Evolutionary conservation across 2,113 vertebrate species (phyloP).

Genomic region (Eleginops maclovinus): DNA sequence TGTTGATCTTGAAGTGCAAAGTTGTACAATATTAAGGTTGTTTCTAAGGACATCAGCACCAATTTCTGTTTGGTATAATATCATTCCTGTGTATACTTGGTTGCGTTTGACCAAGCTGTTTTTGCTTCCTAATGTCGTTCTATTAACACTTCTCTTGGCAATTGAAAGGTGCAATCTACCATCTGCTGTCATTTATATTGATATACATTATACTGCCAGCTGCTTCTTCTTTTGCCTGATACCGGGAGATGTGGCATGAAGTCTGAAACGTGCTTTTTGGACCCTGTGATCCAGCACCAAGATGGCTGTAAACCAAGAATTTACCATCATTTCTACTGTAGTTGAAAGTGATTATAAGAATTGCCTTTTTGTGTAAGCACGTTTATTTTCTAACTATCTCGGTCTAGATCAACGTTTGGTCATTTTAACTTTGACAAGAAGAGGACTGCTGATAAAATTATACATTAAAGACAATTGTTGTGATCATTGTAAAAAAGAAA

Average conservation of each 20-base stretch:
- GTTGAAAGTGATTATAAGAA: background rate
- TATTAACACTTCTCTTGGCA: constrained; percentile 17
- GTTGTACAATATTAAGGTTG: too few species aligned
- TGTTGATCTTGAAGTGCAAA: too few species aligned
- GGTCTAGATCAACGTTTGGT: background rate
- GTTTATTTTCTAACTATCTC: background rate
- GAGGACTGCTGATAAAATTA: background rate
- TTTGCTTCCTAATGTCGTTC: background rate
- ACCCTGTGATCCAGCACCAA: background rate
- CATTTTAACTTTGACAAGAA: background rate
- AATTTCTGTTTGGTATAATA: background rate
- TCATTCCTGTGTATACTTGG: constrained; percentile 4
- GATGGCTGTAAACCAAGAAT: background rate
- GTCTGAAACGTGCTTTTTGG: background rate
- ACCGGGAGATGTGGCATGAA: background rate
- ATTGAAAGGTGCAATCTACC: constrained; percentile 16
- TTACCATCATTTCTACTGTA: background rate
- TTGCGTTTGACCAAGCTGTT: background rate
- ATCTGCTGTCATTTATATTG: constrained; percentile 15
- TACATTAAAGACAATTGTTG: constrained; percentile 8
- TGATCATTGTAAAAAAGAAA: constrained; percentile 25
- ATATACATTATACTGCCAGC: background rate
- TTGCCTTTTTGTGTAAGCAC: too few species aligned
- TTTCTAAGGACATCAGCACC: background rate
- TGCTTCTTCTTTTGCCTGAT: background rate